Evolutionary conservation across 2,888 invertebrate genomes (phyloP), one percentile per base, ranked within the genome.

Genomic region (Monoplex corrugatus): DNA sequence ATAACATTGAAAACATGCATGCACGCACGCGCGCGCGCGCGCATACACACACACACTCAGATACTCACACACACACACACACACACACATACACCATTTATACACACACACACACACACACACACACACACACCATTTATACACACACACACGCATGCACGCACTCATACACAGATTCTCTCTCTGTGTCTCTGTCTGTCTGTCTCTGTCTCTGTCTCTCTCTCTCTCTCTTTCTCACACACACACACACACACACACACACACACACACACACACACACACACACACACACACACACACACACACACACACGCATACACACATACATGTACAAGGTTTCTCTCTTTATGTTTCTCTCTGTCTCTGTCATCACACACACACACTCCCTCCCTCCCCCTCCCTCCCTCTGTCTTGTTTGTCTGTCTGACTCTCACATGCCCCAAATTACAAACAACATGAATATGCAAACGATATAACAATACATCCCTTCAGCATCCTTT

Each of bases 161-260:
- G 28, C 63, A 5, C 63, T 6, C 63, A 5, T 6, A 63, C 63
- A 5, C 63, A 63, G n/a, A n/a, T n/a, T n/a, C n/a, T n/a, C n/a
- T n/a, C n/a, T n/a, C n/a, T n/a, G n/a, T n/a, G n/a, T n/a, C n/a
- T n/a, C n/a, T n/a, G n/a, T n/a, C n/a, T n/a, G n/a, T n/a, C n/a
- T n/a, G n/a, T n/a, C n/a, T n/a, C n/a, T n/a, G n/a, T n/a, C n/a
- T n/a, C n/a, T n/a, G n/a, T n/a, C n/a, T n/a, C n/a, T n/a, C n/a
- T n/a, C n/a, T n/a, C n/a, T n/a, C n/a, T n/a, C n/a, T n/a, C 50
- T 19, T 19, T 19, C 50, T 19, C 50, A 8, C 32, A 38, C 75
- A 75, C 75, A 38, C 75, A 75, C 75, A 38, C 75, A 75, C 75
- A 38, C 75, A 75, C 75, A 38, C 75, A 75, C 32, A 38, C 75